phyloP scores from a whole-genome alignment of 2,888 invertebrate genomes.

The Petrolisthes manimaculis region DNA sequence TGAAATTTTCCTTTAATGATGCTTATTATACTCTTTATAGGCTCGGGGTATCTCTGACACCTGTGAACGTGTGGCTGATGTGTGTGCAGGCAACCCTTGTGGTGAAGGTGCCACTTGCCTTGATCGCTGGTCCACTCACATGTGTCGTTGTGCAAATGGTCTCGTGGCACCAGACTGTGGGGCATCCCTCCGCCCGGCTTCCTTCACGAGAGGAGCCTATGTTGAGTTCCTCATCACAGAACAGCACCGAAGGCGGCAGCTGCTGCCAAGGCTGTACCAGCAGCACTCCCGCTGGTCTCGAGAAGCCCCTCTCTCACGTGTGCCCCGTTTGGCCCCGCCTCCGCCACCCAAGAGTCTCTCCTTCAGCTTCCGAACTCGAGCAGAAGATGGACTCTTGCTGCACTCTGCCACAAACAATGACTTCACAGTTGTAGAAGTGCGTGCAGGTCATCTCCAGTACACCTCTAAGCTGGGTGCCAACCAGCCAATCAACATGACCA shows the following conservation, averaged over 20 bases:
- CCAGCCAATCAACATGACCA: slow-evolving; percentile 85
- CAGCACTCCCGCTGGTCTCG: slow-evolving; percentile 80
- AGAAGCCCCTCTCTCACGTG: slow-evolving; percentile 60
- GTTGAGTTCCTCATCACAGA: slow-evolving; percentile 82
- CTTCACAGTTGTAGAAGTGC: slow-evolving; percentile 85
- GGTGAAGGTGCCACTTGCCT: slow-evolving; percentile 80
- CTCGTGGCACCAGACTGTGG: slow-evolving; percentile 85
- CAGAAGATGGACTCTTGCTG: slow-evolving; percentile 83
- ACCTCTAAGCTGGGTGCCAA: slow-evolving; percentile 80
- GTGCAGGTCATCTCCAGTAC: slow-evolving; percentile 83
- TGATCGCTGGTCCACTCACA: slow-evolving; percentile 86
- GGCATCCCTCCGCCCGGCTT: slow-evolving; percentile 82
- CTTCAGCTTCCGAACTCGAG: slow-evolving; percentile 84
- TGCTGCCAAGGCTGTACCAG: slow-evolving; percentile 83
- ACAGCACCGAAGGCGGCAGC: slow-evolving; percentile 87
- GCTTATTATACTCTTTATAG: slow-evolving; percentile 67
- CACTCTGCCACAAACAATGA: slow-evolving; percentile 89
- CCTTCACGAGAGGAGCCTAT: slow-evolving; percentile 82
- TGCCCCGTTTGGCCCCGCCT: slow-evolving; percentile 59
- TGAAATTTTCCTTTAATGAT: background rate
- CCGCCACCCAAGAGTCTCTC: slow-evolving; percentile 81
- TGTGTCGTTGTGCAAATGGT: slow-evolving; percentile 74
- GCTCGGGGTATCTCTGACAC: slow-evolving; percentile 81
- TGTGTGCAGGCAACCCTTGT: slow-evolving; percentile 72
- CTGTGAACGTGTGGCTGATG: slow-evolving; percentile 78